These are phyloP conservation scores for Sinohyriopsis cumingii DNA, from an alignment of 2,888 invertebrate species.

Conservation along the genomic window DNA sequence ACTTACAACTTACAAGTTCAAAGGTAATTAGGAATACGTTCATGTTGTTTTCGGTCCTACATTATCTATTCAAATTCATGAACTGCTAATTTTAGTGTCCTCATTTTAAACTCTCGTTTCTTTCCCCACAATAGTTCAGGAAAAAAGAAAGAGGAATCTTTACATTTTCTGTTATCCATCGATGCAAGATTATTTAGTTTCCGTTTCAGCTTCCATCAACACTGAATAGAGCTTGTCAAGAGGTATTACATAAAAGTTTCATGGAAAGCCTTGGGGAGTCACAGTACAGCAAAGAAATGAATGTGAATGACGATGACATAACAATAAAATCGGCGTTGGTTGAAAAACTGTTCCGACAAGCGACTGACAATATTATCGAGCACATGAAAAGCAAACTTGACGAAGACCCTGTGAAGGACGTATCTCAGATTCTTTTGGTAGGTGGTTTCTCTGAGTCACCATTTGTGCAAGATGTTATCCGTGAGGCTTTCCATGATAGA, in stretches of 20 bases:
- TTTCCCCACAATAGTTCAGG: constrained; percentile 8
- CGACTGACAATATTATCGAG: constrained; percentile 8
- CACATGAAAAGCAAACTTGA: constrained; percentile 14
- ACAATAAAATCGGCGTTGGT: constrained; percentile 11
- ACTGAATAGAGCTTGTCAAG: too few species aligned
- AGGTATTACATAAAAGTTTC: too few species aligned
- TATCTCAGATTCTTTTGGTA: constrained; percentile 19
- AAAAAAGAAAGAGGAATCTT: not conserved
- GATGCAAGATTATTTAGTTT: too few species aligned
- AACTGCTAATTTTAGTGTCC: too few species aligned
- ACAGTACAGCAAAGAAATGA: too few species aligned
- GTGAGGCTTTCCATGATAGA: not conserved
- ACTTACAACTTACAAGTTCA: too few species aligned
- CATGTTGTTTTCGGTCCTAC: too few species aligned
- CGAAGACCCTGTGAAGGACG: constrained; percentile 2
- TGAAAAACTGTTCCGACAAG: constrained; percentile 7
- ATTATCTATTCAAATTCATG: too few species aligned
- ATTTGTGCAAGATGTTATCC: constrained; percentile 17
- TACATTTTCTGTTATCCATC: too few species aligned
- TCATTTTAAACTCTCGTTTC: not conserved
- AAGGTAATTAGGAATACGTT: too few species aligned
- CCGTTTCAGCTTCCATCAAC: too few species aligned
- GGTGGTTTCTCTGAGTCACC: constrained; percentile 28
- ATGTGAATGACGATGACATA: not conserved
- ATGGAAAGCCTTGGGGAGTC: too few species aligned